Conservation (phyloP, 1,140 invertebrate species). For the Nylanderia fulva region DNA sequence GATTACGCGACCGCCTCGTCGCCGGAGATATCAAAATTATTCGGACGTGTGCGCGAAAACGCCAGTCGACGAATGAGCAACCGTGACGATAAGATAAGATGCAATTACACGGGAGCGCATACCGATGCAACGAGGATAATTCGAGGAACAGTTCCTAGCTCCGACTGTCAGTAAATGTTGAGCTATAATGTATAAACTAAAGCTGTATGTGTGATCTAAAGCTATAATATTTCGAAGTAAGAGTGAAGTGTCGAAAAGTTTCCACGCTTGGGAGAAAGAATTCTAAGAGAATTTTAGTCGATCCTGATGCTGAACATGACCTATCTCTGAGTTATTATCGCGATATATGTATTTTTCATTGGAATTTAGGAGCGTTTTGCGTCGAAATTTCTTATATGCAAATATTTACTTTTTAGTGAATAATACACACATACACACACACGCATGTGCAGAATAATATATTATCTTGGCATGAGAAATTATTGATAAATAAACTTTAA, state of each 20-base stretch:
- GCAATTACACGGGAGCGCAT: conserved; percentile 17
- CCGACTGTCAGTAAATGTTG: neutral
- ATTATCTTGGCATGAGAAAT: neutral
- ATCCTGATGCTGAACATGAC: neutral
- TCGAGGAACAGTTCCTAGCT: neutral
- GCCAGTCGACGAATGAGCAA: conserved; percentile 3
- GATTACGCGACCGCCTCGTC: neutral
- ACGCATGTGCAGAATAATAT: neutral
- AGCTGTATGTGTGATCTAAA: no score
- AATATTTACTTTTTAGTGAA: neutral
- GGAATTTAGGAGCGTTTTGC: neutral
- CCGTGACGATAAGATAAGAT: conserved; percentile 38
- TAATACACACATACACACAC: neutral
- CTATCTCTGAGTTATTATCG: neutral
- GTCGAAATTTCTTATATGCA: neutral
- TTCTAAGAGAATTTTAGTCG: conserved; percentile 11
- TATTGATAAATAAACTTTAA: neutral
- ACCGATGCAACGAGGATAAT: neutral
- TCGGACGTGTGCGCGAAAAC: conserved; percentile 2
- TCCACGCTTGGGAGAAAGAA: neutral
- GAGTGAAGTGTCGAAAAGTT: conserved; percentile 9
- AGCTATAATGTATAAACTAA: neutral
- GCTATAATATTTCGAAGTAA: neutral
- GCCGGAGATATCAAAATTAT: conserved; percentile 20
- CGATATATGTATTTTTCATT: neutral